A percentile compares a stretch with the other conserved stretches of the same genome.
These are phyloP conservation scores for Drosophila putrida DNA, from an alignment of 2,888 invertebrate species.

Conservation along the genomic window DNA sequence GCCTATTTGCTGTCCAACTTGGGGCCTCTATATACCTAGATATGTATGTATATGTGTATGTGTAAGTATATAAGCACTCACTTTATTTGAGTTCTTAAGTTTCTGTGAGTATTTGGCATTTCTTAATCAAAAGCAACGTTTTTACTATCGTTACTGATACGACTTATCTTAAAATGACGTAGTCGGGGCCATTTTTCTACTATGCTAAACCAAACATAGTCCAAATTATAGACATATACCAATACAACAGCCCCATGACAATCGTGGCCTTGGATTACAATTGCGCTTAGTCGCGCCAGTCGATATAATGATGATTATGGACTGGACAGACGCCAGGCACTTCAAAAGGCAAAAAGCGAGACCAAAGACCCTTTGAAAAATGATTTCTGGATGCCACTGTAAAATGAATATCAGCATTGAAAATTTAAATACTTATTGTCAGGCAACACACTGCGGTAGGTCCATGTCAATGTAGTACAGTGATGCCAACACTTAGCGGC, in stretches of 20 bases:
- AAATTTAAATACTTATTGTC: conserved; percentile 69
- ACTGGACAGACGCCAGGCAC: conserved; percentile 59
- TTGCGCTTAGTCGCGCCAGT: conserved; percentile 5
- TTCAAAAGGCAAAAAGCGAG: conserved; percentile 38
- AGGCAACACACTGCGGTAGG: conserved; percentile 65
- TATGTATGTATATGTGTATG: not conserved
- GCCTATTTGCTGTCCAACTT: not conserved
- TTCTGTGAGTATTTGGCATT: conserved; percentile 10
- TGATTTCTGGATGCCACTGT: conserved; percentile 67
- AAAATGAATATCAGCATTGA: conserved; percentile 51
- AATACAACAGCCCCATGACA: not conserved
- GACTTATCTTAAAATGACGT: conserved; percentile 44
- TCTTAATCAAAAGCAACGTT: conserved; percentile 2
- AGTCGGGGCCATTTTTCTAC: not conserved
- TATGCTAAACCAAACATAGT: conserved; percentile 5
- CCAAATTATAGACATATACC: conserved; percentile 20
- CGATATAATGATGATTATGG: conserved; percentile 33
- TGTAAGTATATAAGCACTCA: not conserved
- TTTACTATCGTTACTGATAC: conserved; percentile 27
- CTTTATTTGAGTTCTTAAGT: not conserved
- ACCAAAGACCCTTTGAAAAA: conserved; percentile 49
- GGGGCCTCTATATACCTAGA: not conserved
- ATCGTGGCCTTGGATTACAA: conserved; percentile 19
- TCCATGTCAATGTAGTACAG: conserved; percentile 33
- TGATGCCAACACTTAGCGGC: too few species aligned